phyloP scores from a whole-genome alignment of 2,888 invertebrate species.

The Chloroclysta siterata region DNA sequence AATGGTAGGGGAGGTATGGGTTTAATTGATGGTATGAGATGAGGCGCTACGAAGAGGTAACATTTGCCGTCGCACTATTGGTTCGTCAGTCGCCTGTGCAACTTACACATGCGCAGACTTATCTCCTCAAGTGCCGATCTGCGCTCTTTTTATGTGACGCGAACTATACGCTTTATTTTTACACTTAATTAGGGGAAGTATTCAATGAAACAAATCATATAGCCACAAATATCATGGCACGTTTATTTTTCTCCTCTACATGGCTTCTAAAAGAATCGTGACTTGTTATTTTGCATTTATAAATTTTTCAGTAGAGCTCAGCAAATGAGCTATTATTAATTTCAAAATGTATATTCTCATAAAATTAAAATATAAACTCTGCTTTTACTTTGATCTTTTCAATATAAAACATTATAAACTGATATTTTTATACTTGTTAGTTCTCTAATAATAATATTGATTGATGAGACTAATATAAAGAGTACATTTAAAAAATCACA shows the following conservation, averaged over 20 bases:
- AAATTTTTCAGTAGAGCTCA: constrained; percentile 78
- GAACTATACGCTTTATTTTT: background rate
- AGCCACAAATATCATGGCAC: constrained; percentile 86
- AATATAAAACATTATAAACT: constrained; percentile 72
- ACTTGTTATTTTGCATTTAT: constrained; percentile 84
- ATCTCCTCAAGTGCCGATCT: background rate
- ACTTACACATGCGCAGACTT: too few relatives aligned
- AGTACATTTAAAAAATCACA: constrained; percentile 86
- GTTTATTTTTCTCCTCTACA: constrained; percentile 86
- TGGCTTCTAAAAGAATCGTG: constrained; percentile 86
- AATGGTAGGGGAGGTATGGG: too few relatives aligned
- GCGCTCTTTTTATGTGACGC: background rate
- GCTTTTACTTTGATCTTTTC: constrained; percentile 78
- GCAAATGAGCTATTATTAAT: constrained; percentile 78
- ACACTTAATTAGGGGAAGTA: background rate
- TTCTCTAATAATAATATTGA: constrained; percentile 81
- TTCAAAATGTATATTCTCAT: constrained; percentile 82
- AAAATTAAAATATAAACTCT: constrained; percentile 85
- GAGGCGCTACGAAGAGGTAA: too few relatives aligned
- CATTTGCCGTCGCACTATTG: too few relatives aligned
- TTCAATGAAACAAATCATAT: constrained; percentile 63
- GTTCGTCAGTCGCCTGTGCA: too few relatives aligned
- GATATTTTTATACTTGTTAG: constrained; percentile 83
- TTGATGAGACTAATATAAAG: constrained; percentile 84
- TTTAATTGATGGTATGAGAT: too few relatives aligned